These are phyloP conservation scores for Enchytraeus crypticus DNA, from an alignment of 2,888 invertebrate genomes.

Conservation along the genomic window DNA sequence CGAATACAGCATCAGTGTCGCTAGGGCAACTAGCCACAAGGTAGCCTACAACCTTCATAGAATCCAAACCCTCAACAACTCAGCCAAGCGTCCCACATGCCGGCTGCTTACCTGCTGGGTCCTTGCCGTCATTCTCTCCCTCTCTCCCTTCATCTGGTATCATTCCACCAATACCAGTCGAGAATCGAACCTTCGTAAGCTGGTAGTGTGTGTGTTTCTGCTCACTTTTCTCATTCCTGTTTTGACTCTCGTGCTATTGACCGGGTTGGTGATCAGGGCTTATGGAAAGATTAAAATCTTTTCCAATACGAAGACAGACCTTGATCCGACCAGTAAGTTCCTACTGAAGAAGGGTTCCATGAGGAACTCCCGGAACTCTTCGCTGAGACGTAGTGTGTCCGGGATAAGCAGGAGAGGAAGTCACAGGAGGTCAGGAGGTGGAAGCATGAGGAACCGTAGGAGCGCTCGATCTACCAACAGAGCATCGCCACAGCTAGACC, in stretches of 20 bases:
- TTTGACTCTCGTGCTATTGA: background rate
- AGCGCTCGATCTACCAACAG: background rate
- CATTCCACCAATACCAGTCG: background rate
- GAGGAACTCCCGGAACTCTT: background rate
- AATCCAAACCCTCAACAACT: background rate
- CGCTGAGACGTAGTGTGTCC: background rate
- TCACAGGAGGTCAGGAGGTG: background rate
- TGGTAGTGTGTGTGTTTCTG: background rate
- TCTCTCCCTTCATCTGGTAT: conserved; percentile 2
- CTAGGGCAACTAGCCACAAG: no score
- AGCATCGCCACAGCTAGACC: conserved; percentile 3
- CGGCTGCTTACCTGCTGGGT: conserved; percentile 4
- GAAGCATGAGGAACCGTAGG: background rate
- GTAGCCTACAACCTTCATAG: no score
- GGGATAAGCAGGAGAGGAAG: background rate
- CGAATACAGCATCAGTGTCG: background rate
- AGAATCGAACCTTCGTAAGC: background rate
- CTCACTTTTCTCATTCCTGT: conserved; percentile 2
- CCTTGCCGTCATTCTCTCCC: background rate
- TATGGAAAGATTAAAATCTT: background rate
- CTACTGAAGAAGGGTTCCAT: background rate
- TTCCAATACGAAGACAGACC: background rate
- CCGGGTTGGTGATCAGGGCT: background rate
- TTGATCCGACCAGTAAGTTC: background rate
- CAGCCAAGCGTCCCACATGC: background rate